Evolutionary conservation across 2,113 vertebrate species (phyloP).

Genomic region (Rhinoptilus africanus): DNA sequence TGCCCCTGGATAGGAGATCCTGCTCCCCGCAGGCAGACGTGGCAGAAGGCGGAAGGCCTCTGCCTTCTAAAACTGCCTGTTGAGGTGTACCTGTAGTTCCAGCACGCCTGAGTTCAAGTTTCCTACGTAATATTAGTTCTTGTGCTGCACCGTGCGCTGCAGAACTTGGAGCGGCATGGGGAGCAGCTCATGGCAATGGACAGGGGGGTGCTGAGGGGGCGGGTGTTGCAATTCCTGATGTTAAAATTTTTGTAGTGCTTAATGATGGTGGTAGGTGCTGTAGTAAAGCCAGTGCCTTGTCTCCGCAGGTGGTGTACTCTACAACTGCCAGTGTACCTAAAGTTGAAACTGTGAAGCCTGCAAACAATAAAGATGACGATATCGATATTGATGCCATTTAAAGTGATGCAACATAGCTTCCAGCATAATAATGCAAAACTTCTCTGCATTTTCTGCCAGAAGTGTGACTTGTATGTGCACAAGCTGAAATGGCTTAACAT

Average conservation of each 20-base stretch:
- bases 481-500: slow-evolving; percentile 77
- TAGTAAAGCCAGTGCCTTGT: background rate
- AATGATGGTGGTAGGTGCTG: background rate
- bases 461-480: slow-evolving; percentile 77
- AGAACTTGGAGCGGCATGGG: accelerated
- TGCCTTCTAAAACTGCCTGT: background rate
- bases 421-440: slow-evolving; percentile 67
- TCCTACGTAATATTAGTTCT: accelerated
- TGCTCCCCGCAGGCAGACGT: accelerated
- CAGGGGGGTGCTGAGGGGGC: accelerated
- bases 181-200: accelerated
- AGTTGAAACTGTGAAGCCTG: slow-evolving; percentile 92
- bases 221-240: accelerated
- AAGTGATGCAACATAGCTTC: slow-evolving; percentile 69
- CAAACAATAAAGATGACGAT: slow-evolving; percentile 89
- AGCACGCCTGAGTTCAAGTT: accelerated
- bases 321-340: slow-evolving; percentile 90
- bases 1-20: background rate
- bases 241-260: background rate
- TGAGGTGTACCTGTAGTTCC: no score
- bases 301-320: slow-evolving; percentile 91
- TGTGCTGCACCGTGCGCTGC: accelerated
- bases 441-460: slow-evolving; percentile 72
- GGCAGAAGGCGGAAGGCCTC: accelerated
- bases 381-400: slow-evolving; percentile 99